A percentile compares a stretch with the other conserved stretches of the same genome.
Evolutionary conservation across 2,888 invertebrate genomes (phyloP).

Genomic region (Philereme transversata): DNA sequence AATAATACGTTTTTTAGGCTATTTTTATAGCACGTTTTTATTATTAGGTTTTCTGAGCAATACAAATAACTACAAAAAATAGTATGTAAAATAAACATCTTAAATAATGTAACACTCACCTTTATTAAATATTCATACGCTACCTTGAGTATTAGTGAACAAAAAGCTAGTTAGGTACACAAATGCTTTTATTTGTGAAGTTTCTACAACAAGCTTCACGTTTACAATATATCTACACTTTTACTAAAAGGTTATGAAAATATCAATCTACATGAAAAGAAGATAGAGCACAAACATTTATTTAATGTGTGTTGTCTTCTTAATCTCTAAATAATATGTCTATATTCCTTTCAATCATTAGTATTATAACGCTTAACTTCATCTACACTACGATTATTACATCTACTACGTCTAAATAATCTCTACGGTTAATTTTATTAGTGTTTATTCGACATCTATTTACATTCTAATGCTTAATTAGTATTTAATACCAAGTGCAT

Average conservation of each 20-base stretch:
- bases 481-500: slow-evolving; percentile 8
- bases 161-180: no score
- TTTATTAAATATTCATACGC: not conserved
- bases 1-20: no score
- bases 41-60: no score
- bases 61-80: no score
- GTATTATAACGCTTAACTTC: slow-evolving; percentile 4
- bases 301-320: not conserved
- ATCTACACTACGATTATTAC: slow-evolving; percentile 8
- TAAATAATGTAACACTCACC: no score
- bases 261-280: not conserved
- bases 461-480: slow-evolving; percentile 24
- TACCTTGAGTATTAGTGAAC: not conserved
- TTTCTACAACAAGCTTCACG: slow-evolving; percentile 2
- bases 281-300: not conserved
- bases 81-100: no score
- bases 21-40: no score
- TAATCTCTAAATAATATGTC: not conserved
- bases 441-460: slow-evolving; percentile 9
- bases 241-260: not conserved
- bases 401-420: slow-evolving; percentile 12
- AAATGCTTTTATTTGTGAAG: not conserved
- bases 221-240: not conserved
- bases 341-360: slow-evolving; percentile 1
- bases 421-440: slow-evolving; percentile 39